Percentiles rank a stretch among this genome's conserved stretches.
These are phyloP conservation scores for Gallinago jamesoni DNA, from an alignment of 2,113 vertebrate genomes.

Conservation along the genomic window DNA sequence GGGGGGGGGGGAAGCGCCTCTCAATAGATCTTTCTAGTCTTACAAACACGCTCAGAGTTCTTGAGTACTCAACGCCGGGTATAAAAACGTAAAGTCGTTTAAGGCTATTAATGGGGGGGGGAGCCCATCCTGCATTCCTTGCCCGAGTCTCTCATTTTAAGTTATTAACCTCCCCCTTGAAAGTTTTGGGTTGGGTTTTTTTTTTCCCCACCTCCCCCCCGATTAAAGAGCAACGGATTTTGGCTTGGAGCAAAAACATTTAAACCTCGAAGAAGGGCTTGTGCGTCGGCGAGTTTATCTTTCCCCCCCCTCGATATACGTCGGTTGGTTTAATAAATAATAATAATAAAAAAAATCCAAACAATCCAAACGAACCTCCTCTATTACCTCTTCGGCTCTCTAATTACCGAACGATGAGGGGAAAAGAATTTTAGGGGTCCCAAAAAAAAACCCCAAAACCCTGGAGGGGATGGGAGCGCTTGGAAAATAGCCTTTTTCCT, in stretches of 20 bases:
- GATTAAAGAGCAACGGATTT: background rate
- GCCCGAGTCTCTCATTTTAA: constrained; percentile 5
- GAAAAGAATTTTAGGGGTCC: constrained; percentile 17
- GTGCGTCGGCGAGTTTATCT: constrained; percentile 30
- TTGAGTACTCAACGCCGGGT: background rate
- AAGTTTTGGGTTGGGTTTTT: background rate
- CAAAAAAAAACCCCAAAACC: background rate
- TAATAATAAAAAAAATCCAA: too few relatives aligned
- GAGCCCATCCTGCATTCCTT: constrained; percentile 27
- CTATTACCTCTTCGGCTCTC: background rate
- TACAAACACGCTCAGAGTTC: constrained; percentile 51
- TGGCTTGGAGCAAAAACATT: background rate
- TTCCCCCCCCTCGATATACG: background rate
- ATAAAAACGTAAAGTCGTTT: constrained; percentile 55
- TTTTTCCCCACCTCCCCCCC: too few relatives aligned
- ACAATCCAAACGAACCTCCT: too few relatives aligned
- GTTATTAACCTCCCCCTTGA: constrained; percentile 14
- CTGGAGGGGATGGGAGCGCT: background rate
- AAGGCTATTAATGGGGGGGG: constrained; percentile 24
- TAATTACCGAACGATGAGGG: background rate
- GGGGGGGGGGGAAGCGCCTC: background rate
- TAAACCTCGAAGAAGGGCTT: constrained; percentile 24
- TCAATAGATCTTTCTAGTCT: constrained; percentile 68
- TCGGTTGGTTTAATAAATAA: background rate
- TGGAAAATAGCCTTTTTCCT: background rate